Evolutionary conservation across 2,888 invertebrate species (phyloP), one percentile per base, ranked within the genome.

Genomic region (Elmis aenea): DNA sequence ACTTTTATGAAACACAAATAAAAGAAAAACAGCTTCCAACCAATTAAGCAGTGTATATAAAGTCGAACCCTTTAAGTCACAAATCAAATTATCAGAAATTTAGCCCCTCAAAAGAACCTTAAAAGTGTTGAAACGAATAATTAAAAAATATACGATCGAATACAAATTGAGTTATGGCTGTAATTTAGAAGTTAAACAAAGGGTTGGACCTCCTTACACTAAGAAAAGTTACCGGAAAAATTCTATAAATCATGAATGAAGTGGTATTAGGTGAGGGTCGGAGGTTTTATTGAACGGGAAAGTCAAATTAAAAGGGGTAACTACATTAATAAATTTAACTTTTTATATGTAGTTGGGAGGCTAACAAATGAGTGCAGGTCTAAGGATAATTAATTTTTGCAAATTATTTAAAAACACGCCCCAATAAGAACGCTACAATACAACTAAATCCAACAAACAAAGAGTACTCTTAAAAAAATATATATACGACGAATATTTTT

Each of bases 131-230:
- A 62, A 59, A 58, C 59, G 62, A 57, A 64, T 65, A 67, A 67
- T 67, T 66, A 66, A 66, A 67, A 66, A 64, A 66, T 63, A 63
- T 61, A 62, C 64, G 64, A 67, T 67, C 66, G 64, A 62, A 61
- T 64, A 64, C 62, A 63, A 65, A 66, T 67, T 67, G 65, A 66
- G 62, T 66, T 66, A 66, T 66, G 59, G 57, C 59, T 54, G 65
- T 61, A 67, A 66, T 66, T 66, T 65, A 57, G 55, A 63, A 57
- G 59, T 63, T 57, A 64, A 64, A 64, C 62, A 63, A 60, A 64
- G 61, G 61, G 62, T 56, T 57, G 50, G 52, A 43, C 48, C 48
- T 50, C 43, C n/a, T n/a, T n/a, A 31, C 38, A 42, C 44, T 48
- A 50, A 53, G 50, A 45, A 54, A 54, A 56, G 38, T 54, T 52